These are phyloP conservation scores for Sebastes trivittatus DNA, from an alignment of 2,797 vertebrate genomes.

Conservation along the genomic window DNA sequence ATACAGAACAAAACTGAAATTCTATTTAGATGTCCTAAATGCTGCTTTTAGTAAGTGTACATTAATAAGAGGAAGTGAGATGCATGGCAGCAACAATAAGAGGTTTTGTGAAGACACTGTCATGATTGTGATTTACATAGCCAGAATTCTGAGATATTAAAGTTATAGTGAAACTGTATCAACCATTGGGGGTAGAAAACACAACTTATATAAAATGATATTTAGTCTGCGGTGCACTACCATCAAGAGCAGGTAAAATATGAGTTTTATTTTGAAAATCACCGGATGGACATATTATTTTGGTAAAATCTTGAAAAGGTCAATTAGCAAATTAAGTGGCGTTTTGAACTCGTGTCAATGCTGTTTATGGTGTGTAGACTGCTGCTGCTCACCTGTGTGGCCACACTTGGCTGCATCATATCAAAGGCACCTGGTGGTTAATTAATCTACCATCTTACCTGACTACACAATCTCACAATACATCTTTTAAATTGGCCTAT, in stretches of 20 bases:
- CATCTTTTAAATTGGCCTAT: background rate
- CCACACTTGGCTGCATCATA: background rate
- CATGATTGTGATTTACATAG: background rate
- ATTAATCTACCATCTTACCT: background rate
- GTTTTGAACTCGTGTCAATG: background rate
- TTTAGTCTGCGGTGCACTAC: background rate
- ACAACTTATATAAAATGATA: background rate
- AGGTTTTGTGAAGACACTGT: background rate
- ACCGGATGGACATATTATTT: slow-evolving; percentile 62
- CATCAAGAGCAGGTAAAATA: background rate
- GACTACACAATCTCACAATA: background rate
- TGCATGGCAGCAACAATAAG: background rate
- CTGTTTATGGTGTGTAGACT: background rate
- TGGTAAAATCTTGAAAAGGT: background rate
- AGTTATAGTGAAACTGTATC: no score
- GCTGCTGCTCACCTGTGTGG: slow-evolving; percentile 12
- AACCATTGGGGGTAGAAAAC: no score
- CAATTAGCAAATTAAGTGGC: background rate
- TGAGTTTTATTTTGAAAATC: slow-evolving; percentile 55
- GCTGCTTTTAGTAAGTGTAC: background rate
- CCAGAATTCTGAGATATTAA: background rate
- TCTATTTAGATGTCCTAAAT: background rate
- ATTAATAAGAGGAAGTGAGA: background rate
- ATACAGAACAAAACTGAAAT: background rate
- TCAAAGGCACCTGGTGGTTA: slow-evolving; percentile 36